Conservation (phyloP, 35 echinoderm and acorn worm species). For the Chiridota heheva region DNA sequence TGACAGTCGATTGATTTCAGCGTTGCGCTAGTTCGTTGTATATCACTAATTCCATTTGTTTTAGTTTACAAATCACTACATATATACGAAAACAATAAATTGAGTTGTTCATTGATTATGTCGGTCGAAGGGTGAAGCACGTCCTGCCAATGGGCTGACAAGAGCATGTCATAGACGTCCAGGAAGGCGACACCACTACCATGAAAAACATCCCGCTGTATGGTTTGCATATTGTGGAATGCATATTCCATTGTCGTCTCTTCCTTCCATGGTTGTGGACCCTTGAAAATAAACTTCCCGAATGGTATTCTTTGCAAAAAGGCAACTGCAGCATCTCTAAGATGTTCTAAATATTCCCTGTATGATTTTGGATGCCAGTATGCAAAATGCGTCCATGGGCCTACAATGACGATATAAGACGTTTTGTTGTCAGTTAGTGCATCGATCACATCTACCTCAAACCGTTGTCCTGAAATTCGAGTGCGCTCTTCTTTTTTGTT, state of each 20-base stretch:
- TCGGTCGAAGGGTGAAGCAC: too few relatives aligned
- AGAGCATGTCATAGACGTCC: conserved; percentile 13
- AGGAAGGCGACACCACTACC: neutral
- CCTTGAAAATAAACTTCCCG: neutral
- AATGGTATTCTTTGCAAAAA: conserved; percentile 5
- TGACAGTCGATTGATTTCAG: too few relatives aligned
- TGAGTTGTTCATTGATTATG: too few relatives aligned
- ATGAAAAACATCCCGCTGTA: conserved; percentile 1
- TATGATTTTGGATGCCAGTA: neutral
- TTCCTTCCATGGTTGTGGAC: neutral
- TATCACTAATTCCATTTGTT: too few relatives aligned
- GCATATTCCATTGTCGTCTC: neutral
- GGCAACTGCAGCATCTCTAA: neutral
- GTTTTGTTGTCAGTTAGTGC: neutral
- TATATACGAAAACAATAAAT: too few relatives aligned
- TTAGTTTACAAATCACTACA: too few relatives aligned
- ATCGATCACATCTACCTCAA: neutral
- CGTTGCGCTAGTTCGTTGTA: too few relatives aligned
- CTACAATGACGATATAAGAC: neutral
- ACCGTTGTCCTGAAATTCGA: neutral
- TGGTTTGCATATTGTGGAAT: neutral
- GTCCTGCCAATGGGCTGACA: too few relatives aligned
- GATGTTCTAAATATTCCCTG: neutral
- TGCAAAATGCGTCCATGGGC: neutral
- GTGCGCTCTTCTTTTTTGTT: neutral